Conservation (phyloP, 2,888 invertebrate genomes). For the Lypha dubia region DNA sequence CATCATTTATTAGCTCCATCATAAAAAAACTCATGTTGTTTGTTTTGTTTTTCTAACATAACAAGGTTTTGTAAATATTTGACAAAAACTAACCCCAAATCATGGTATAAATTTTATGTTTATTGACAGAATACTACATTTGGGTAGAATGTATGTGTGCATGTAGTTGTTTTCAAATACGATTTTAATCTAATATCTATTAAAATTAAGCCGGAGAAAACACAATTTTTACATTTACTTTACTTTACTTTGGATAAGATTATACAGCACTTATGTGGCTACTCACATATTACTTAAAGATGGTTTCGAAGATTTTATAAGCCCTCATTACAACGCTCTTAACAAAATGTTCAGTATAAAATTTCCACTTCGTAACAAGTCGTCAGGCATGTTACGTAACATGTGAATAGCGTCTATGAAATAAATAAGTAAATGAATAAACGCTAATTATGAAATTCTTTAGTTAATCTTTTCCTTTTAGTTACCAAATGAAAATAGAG, state of each 20-base stretch:
- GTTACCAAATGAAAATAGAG: too few species aligned
- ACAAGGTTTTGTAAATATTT: conserved; percentile 15
- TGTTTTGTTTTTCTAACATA: background rate
- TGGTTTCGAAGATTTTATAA: too few species aligned
- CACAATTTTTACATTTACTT: too few species aligned
- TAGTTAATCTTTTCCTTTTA: background rate
- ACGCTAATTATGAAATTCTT: background rate
- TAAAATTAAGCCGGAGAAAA: background rate
- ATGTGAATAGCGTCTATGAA: too few species aligned
- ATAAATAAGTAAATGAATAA: background rate
- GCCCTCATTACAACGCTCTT: too few species aligned
- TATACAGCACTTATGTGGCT: too few species aligned
- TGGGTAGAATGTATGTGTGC: background rate
- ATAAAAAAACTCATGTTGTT: too few species aligned
- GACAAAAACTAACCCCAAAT: background rate
- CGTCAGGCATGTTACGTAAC: too few species aligned
- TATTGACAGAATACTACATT: background rate
- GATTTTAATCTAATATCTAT: background rate
- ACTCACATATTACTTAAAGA: too few species aligned
- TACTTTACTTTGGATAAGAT: too few species aligned
- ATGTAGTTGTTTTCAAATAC: background rate
- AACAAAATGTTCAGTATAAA: too few species aligned
- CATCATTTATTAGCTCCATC: background rate
- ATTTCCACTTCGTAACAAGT: too few species aligned
- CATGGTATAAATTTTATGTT: background rate